phyloP scores from a whole-genome alignment of 2,797 vertebrate species.

The Spinus pinus region DNA sequence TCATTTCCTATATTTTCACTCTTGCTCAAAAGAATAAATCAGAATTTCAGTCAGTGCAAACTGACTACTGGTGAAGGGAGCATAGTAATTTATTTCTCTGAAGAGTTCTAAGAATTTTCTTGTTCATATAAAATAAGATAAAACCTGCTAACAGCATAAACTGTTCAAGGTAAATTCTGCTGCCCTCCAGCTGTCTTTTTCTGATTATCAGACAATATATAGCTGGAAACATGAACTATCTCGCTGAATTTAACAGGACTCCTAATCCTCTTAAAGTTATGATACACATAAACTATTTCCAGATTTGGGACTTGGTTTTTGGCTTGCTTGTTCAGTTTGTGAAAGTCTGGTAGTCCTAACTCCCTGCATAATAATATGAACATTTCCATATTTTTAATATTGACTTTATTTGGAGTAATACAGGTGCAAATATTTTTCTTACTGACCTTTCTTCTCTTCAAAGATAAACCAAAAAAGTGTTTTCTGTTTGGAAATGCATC shows the following conservation, averaged over 20 bases:
- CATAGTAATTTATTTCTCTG: background rate
- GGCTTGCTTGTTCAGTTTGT: background rate
- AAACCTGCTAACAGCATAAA: background rate
- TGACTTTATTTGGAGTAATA: background rate
- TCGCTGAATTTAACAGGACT: background rate
- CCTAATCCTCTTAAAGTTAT: background rate
- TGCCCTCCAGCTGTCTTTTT: background rate
- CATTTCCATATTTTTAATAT: background rate
- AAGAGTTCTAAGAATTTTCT: background rate
- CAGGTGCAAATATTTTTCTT: background rate
- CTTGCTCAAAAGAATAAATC: background rate
- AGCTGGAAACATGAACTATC: background rate
- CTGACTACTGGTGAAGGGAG: background rate
- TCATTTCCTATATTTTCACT: background rate
- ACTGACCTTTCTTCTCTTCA: background rate
- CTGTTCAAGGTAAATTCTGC: background rate
- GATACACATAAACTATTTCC: background rate
- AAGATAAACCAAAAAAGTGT: background rate
- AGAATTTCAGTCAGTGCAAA: background rate
- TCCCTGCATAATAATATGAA: background rate
- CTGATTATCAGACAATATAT: background rate
- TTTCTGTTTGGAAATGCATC: background rate
- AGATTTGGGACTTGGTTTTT: background rate
- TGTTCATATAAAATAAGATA: background rate
- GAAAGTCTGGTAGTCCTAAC: background rate